Evolutionary conservation across 1,140 invertebrate species (phyloP).

Genomic region (Cardiocondyla obscurior): DNA sequence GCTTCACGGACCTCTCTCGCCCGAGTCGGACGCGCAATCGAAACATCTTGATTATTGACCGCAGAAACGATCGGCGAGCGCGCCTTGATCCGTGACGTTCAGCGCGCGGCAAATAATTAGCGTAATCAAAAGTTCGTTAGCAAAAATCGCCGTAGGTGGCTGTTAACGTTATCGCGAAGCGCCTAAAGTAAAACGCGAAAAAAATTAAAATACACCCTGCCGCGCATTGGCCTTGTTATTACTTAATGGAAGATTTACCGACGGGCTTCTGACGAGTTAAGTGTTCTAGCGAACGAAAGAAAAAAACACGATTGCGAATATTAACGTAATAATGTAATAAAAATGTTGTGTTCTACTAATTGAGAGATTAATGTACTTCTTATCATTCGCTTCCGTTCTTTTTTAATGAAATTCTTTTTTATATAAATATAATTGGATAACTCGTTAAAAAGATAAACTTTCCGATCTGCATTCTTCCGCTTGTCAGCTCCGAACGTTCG

Average conservation of each 20-base stretch:
- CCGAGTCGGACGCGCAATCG: conserved; percentile 33
- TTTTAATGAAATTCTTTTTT: background rate
- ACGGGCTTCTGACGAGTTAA: conserved; percentile 16
- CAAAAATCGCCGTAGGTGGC: conserved; percentile 19
- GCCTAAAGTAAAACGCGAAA: background rate
- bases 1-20: conserved; percentile 31
- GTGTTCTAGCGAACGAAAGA: background rate
- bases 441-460: background rate
- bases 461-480: background rate
- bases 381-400: background rate
- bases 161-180: background rate
- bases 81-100: conserved; percentile 6
- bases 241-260: conserved; percentile 29
- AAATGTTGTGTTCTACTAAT: background rate
- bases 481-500: background rate
- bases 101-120: conserved; percentile 39
- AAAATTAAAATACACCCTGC: conserved; percentile 22
- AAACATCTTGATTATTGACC: conserved; percentile 55
- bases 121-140: conserved; percentile 46
- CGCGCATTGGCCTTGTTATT: conserved; percentile 15
- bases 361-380: background rate
- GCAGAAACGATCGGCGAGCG: conserved; percentile 29
- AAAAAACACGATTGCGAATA: background rate
- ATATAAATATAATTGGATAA: background rate
- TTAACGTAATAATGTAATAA: background rate